Conservation (phyloP, 2,888 invertebrate genomes). For the Parnassius glacialis region DNA sequence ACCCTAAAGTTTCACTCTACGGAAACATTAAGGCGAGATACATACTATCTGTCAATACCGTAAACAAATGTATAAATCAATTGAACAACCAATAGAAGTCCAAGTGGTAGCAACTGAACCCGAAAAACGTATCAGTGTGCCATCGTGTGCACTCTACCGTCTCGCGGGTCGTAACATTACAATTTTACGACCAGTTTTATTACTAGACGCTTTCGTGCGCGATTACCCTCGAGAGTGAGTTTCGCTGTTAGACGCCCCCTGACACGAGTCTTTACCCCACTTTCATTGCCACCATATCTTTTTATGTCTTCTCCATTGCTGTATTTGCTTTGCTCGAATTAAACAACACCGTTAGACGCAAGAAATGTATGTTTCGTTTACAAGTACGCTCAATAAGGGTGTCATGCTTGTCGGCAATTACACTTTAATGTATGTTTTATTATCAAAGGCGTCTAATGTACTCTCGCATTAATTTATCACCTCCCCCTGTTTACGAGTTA, state of each 20-base stretch:
- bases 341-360: slow-evolving; percentile 13
- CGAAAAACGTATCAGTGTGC: slow-evolving; percentile 74
- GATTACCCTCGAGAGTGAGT: slow-evolving; percentile 81
- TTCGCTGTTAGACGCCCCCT: slow-evolving; percentile 74
- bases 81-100: slow-evolving; percentile 44
- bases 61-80: slow-evolving; percentile 61
- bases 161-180: slow-evolving; percentile 77
- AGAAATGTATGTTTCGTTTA: slow-evolving; percentile 40
- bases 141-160: slow-evolving; percentile 73
- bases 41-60: slow-evolving; percentile 48
- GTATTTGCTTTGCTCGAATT: slow-evolving; percentile 24
- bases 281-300: slow-evolving; percentile 32
- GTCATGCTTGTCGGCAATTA: slow-evolving; percentile 67
- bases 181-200: slow-evolving; percentile 79
- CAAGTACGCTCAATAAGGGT: slow-evolving; percentile 30
- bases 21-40: slow-evolving; percentile 30
- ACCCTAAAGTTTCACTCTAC: slow-evolving; percentile 7
- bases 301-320: slow-evolving; percentile 53
- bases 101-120: slow-evolving; percentile 50
- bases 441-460: slow-evolving; percentile 77
- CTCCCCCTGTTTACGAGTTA: slow-evolving; percentile 72
- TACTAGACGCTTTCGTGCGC: slow-evolving; percentile 80
- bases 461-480: slow-evolving; percentile 78
- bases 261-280: slow-evolving; percentile 52
- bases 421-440: slow-evolving; percentile 78